Evolutionary conservation across 2,797 vertebrate species (phyloP).

Genomic region (Nothura maculosa): DNA sequence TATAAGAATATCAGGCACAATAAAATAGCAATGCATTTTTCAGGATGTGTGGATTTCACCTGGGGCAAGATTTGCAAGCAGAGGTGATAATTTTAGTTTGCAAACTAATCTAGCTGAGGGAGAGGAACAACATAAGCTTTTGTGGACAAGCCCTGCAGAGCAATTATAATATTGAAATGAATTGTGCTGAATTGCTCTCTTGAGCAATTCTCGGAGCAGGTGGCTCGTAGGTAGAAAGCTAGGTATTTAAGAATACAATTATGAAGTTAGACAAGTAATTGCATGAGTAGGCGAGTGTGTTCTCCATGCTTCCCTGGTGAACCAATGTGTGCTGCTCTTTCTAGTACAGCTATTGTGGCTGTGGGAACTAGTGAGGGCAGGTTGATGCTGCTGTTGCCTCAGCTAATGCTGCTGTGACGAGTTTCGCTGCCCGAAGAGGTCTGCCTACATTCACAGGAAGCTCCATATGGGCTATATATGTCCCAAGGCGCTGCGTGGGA

Average conservation of each 20-base stretch:
- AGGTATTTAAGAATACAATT: not conserved
- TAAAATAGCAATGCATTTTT: not conserved
- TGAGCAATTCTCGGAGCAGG: conserved; percentile 8
- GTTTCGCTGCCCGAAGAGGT: not conserved
- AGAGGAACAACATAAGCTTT: not conserved
- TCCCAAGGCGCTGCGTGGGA: accelerated
- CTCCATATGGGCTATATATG: not conserved
- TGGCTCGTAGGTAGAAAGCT: not conserved
- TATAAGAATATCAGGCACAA: not conserved
- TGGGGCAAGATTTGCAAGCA: not conserved
- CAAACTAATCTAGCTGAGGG: not conserved
- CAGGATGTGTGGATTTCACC: not conserved
- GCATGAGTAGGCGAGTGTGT: not conserved
- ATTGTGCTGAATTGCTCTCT: not conserved
- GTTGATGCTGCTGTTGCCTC: not conserved
- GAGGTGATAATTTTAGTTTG: not conserved
- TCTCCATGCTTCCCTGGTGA: not conserved
- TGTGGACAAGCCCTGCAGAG: not conserved
- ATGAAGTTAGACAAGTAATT: not conserved
- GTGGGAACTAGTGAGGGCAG: not conserved
- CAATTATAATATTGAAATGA: not conserved
- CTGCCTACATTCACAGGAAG: not conserved
- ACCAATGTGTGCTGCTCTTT: not conserved
- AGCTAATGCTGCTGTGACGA: not conserved
- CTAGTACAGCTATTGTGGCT: not conserved